phyloP scores from a whole-genome alignment of 1,140 invertebrate genomes.

The Lucilia cuprina region DNA sequence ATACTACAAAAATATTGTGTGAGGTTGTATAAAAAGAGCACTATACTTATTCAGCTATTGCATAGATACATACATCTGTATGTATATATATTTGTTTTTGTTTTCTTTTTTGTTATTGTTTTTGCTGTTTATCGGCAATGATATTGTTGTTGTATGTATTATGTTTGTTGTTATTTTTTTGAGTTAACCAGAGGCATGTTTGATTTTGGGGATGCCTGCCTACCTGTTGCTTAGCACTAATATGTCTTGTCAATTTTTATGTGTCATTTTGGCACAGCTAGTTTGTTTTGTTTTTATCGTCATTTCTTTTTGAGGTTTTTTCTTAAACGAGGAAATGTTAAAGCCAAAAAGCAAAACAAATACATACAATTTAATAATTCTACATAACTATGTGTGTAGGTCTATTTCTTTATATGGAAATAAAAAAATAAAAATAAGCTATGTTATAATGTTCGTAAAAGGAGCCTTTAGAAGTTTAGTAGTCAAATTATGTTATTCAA shows the following conservation, averaged over 20 bases:
- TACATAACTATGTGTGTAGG: background rate
- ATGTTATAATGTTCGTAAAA: too few relatives aligned
- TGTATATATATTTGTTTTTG: background rate
- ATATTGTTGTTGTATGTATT: background rate
- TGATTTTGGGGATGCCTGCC: slow-evolving; percentile 25
- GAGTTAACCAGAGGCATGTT: background rate
- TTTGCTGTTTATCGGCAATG: background rate
- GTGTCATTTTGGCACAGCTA: slow-evolving; percentile 26
- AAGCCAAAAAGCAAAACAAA: background rate
- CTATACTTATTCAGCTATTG: background rate
- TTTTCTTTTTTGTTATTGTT: background rate
- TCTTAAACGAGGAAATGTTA: background rate
- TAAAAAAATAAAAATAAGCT: background rate
- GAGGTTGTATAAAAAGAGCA: background rate
- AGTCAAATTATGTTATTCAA: too few relatives aligned
- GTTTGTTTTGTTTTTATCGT: background rate
- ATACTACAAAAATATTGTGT: background rate
- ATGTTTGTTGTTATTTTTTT: background rate
- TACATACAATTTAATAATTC: background rate
- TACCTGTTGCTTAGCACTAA: slow-evolving; percentile 17
- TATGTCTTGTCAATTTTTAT: slow-evolving; percentile 20
- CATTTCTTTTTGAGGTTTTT: background rate
- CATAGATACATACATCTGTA: background rate
- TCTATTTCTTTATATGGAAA: background rate
- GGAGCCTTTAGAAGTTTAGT: too few relatives aligned